Evolutionary conservation across 1,140 invertebrate species (phyloP).

Genomic region (Sarcophaga bullata): DNA sequence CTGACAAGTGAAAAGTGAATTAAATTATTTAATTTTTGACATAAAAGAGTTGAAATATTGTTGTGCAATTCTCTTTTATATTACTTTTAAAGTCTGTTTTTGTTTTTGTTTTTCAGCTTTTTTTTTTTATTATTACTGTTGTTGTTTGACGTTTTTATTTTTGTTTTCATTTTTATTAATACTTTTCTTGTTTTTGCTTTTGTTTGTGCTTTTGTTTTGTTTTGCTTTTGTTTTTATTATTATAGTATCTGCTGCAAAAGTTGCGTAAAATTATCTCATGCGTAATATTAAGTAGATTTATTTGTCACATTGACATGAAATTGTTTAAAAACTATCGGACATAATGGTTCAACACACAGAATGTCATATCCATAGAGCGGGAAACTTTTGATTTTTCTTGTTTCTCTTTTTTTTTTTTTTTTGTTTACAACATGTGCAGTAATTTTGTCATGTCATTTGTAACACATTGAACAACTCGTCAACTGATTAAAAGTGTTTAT

Average conservation of each 20-base stretch:
- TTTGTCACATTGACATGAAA: slow-evolving; percentile 10
- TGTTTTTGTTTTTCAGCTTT: neutral
- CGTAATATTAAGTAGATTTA: slow-evolving; percentile 33
- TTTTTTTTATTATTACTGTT: neutral
- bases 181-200: neutral
- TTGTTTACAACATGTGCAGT: neutral
- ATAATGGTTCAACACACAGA: neutral
- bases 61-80: neutral
- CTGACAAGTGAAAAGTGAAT: slow-evolving; percentile 38
- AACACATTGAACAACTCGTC: slow-evolving; percentile 1
- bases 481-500: neutral
- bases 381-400: no score
- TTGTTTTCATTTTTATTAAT: neutral
- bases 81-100: neutral
- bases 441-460: slow-evolving; percentile 10
- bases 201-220: neutral
- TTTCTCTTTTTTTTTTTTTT: no score
- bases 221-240: neutral
- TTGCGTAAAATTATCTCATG: slow-evolving; percentile 8
- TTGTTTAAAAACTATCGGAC: neutral
- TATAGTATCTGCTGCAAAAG: neutral
- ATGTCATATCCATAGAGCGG: no score
- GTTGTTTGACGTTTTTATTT: no score
- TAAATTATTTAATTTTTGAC: slow-evolving; percentile 37
- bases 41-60: slow-evolving; percentile 28